Evolutionary conservation across 2,888 invertebrate species (phyloP).

Genomic region (Phyto melanocephala): DNA sequence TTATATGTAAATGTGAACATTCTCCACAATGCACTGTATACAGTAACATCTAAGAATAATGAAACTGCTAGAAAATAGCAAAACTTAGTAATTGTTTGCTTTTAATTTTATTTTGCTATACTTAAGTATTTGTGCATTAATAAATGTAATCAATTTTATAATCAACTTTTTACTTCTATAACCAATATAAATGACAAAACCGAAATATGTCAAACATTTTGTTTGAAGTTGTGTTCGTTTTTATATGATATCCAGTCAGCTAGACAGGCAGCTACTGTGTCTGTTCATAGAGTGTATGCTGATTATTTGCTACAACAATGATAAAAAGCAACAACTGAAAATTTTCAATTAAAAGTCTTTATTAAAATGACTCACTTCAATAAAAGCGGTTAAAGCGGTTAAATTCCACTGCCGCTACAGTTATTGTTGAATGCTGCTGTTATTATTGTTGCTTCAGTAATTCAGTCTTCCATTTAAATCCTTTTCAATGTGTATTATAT

Average conservation of each 20-base stretch:
- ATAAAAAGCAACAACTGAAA: slow-evolving; percentile 63
- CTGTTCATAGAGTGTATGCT: slow-evolving; percentile 7
- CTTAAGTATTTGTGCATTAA: too few species aligned
- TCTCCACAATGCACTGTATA: too few species aligned
- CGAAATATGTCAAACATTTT: background rate
- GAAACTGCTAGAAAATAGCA: too few species aligned
- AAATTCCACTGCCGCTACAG: slow-evolving; percentile 22
- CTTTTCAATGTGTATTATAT: slow-evolving; percentile 3
- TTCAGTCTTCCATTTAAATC: slow-evolving; percentile 17
- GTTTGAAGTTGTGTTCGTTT: background rate
- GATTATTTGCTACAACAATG: slow-evolving; percentile 38
- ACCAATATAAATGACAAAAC: slow-evolving; percentile 19
- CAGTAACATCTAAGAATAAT: too few species aligned
- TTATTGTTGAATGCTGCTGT: background rate
- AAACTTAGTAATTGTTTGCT: too few species aligned
- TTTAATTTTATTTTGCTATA: too few species aligned
- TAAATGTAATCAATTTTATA: too few species aligned
- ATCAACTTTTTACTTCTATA: slow-evolving; percentile 32
- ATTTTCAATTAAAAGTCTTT: slow-evolving; percentile 70
- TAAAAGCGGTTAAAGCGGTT: slow-evolving; percentile 53
- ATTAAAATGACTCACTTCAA: slow-evolving; percentile 68
- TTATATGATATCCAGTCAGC: background rate
- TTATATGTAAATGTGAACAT: too few species aligned
- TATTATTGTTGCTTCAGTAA: slow-evolving; percentile 43
- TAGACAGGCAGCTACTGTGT: background rate